phyloP scores from a whole-genome alignment of 2,797 vertebrate genomes.

The Coluber constrictor region DNA sequence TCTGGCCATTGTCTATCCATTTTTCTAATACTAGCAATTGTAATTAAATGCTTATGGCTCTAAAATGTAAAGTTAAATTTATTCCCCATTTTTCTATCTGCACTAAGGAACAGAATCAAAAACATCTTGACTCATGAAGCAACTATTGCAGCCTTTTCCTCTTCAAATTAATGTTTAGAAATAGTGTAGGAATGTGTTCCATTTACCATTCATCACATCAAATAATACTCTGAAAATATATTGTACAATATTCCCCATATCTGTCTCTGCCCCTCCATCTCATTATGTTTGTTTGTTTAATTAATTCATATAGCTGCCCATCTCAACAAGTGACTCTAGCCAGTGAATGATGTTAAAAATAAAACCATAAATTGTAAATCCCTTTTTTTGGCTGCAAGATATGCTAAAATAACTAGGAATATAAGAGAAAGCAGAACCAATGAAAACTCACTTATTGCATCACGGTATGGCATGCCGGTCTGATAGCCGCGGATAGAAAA shows the following conservation, averaged over 20 bases:
- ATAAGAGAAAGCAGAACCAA: not conserved
- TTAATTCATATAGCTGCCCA: not conserved
- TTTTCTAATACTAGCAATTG: not conserved
- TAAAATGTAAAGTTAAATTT: slow-evolving; percentile 31
- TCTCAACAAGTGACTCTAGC: not conserved
- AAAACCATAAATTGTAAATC: not conserved
- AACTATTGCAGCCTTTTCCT: slow-evolving; percentile 46
- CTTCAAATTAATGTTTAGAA: slow-evolving; percentile 37
- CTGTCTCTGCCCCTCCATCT: not conserved
- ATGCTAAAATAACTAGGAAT: not conserved
- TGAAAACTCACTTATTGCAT: not conserved
- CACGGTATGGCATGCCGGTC: too few species aligned
- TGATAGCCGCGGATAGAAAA: too few species aligned
- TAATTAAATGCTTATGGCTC: not conserved
- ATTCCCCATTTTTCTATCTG: slow-evolving; percentile 27
- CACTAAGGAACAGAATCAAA: slow-evolving; percentile 56
- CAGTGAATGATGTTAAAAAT: not conserved
- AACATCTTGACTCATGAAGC: slow-evolving; percentile 54
- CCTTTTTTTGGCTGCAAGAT: not conserved
- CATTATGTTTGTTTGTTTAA: not conserved
- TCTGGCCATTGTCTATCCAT: not conserved
- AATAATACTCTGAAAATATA: slow-evolving; percentile 29
- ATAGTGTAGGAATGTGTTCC: slow-evolving; percentile 17
- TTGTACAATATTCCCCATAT: not conserved
- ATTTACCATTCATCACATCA: slow-evolving; percentile 27